These are phyloP conservation scores for Beris morrisii DNA, from an alignment of 2,888 invertebrate genomes.

Conservation along the genomic window DNA sequence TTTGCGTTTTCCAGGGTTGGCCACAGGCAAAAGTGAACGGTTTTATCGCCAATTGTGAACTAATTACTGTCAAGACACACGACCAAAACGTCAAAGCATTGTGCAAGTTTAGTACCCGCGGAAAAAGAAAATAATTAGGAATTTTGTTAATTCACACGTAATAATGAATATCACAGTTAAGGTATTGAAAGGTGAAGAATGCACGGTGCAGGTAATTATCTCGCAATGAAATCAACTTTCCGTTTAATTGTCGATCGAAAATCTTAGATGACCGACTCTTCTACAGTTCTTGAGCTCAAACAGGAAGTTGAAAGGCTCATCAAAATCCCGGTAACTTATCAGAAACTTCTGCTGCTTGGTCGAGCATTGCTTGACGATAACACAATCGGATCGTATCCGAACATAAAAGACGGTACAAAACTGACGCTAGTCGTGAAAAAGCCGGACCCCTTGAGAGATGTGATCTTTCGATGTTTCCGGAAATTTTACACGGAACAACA, in stretches of 20 bases:
- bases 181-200: slow-evolving; percentile 72
- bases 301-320: slow-evolving; percentile 65
- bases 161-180: slow-evolving; percentile 73
- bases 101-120: too few species aligned
- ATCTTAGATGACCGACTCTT: slow-evolving; percentile 59
- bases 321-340: slow-evolving; percentile 68
- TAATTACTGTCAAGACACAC: too few species aligned
- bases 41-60: too few species aligned
- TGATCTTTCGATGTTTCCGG: slow-evolving; percentile 62
- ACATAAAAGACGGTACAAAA: slow-evolving; percentile 75
- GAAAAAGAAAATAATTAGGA: too few species aligned
- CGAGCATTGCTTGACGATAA: slow-evolving; percentile 73
- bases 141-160: too few species aligned
- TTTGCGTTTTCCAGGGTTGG: too few species aligned
- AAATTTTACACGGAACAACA: slow-evolving; percentile 67
- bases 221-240: not conserved
- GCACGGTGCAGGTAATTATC: slow-evolving; percentile 63
- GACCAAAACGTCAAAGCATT: too few species aligned
- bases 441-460: slow-evolving; percentile 64
- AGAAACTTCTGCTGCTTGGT: slow-evolving; percentile 72
- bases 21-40: too few species aligned
- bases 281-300: slow-evolving; percentile 70
- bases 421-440: slow-evolving; percentile 72
- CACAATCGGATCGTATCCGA: slow-evolving; percentile 67
- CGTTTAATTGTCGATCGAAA: not conserved